Evolutionary conservation across 35 echinoderm and acorn worm species (phyloP), one percentile per base, ranked within the genome.

Genomic region (Lytechinus variegatus): DNA sequence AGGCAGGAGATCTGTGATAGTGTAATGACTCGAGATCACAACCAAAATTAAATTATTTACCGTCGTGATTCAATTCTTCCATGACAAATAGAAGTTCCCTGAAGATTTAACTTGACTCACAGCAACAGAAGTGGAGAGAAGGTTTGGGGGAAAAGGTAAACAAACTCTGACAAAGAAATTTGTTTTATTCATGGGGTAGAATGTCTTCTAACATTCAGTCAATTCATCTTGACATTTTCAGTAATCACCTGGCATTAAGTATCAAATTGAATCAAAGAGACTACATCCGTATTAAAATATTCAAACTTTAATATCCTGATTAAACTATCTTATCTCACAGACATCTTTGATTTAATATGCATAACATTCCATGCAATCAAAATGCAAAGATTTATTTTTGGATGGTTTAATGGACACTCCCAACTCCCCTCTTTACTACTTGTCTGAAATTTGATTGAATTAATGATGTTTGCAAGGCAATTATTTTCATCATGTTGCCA

Each of bases 71-170:
- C 55, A 57, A 93, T 93, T 93, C 92, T 93, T 93, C 92, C 92
- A 54, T 93, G 92, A 93, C 92, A 93, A 93, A 93, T 93, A 8
- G 92, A 53, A 56, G 92, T 93, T 93, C 92, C 92, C 92, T 93
- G 54, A 55, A 93, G 92, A 93, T 93, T 93, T 56, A 52, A 79
- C 66, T 79, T 24, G n/a, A 19, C 66, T 79, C 66, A 79, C 66
- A 24, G 66, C 66, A 79, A 79, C 19, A 7, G 66, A 79, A 24
- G 66, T 24, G 66, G 16, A 90, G 28, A 0, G n/a, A 52, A 11
- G 52, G 88, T 90, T 90, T 54, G 16, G 19, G n/a, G n/a, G n/a
- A 79, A 79, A 79, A 79, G 21, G 66, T 79, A 90, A 90, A 44
- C 52, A 90, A 90, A 90, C 88, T 44, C 52, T 28, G 52, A 90